These are phyloP conservation scores for Oophaga pumilio DNA, from an alignment of 2,113 vertebrate genomes.

Conservation along the genomic window DNA sequence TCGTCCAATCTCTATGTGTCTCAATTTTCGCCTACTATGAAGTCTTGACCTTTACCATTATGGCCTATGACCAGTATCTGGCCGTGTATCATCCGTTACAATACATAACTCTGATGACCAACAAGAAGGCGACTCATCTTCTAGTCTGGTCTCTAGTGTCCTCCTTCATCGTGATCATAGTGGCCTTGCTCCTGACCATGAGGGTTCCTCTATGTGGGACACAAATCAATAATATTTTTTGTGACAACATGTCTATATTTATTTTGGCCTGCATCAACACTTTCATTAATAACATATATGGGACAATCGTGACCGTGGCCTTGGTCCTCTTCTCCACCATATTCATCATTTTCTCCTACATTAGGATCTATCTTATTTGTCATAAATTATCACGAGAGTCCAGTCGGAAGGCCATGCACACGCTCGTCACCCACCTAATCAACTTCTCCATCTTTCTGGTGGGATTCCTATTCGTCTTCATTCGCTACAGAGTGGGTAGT, in stretches of 20 bases:
- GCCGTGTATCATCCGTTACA: slow-evolving; percentile 30
- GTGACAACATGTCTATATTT: slow-evolving; percentile 33
- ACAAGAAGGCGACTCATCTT: background rate
- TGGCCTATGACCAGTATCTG: slow-evolving; percentile 36
- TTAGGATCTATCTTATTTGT: slow-evolving; percentile 21
- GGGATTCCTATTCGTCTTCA: background rate
- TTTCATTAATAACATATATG: slow-evolving; percentile 16
- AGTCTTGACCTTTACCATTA: slow-evolving; percentile 25
- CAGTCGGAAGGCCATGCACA: slow-evolving; percentile 18
- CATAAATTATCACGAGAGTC: background rate
- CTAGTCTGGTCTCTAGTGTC: background rate
- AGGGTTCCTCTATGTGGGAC: slow-evolving; percentile 16
- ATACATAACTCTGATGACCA: slow-evolving; percentile 30
- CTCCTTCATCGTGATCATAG: background rate
- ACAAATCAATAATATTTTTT: slow-evolving; percentile 21
- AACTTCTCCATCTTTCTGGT: slow-evolving; percentile 39
- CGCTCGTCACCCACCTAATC: slow-evolving; percentile 25
- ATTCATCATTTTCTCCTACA: slow-evolving; percentile 5
- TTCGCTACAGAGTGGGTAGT: background rate
- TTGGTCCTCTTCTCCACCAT: background rate
- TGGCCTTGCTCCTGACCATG: background rate
- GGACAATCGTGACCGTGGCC: background rate
- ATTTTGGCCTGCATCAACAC: slow-evolving; percentile 5
- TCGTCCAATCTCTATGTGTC: background rate
- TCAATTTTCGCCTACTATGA: background rate